Evolutionary conservation across 1,140 invertebrate genomes (phyloP).

Genomic region (Trichonephila clavata): DNA sequence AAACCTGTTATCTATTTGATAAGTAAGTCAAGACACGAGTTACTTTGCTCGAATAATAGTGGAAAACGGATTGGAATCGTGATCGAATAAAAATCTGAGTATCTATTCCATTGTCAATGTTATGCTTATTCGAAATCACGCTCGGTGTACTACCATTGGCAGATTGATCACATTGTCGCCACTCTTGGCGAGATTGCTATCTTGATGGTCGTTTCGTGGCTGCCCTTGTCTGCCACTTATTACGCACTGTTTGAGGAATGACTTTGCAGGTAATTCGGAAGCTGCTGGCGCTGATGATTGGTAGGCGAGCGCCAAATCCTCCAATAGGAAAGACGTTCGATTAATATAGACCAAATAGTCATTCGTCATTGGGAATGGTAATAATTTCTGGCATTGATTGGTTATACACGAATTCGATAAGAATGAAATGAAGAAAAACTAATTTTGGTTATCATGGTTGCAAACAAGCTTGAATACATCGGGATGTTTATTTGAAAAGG

Average conservation of each 20-base stretch:
- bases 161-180: constrained; percentile 64
- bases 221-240: constrained; percentile 29
- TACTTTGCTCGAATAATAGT: too few species aligned
- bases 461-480: too few species aligned
- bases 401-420: not conserved
- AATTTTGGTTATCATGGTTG: not conserved
- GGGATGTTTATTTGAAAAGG: too few species aligned
- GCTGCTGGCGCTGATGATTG: constrained; percentile 37
- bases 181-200: constrained; percentile 47
- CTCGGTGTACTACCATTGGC: constrained; percentile 2
- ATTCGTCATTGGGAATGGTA: not conserved
- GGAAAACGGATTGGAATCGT: too few species aligned
- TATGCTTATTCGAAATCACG: constrained; percentile 31
- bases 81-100: not conserved
- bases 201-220: constrained; percentile 59
- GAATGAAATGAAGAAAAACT: not conserved
- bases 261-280: constrained; percentile 30
- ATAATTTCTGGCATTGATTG: constrained; percentile 10
- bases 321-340: not conserved
- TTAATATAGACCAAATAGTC: not conserved
- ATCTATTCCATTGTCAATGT: not conserved
- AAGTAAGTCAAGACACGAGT: too few species aligned
- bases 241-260: constrained; percentile 39
- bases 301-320: not conserved
- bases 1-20: too few species aligned